These are phyloP conservation scores for Amazona guildingii DNA, from an alignment of 2,113 vertebrate species.

Conservation along the genomic window DNA sequence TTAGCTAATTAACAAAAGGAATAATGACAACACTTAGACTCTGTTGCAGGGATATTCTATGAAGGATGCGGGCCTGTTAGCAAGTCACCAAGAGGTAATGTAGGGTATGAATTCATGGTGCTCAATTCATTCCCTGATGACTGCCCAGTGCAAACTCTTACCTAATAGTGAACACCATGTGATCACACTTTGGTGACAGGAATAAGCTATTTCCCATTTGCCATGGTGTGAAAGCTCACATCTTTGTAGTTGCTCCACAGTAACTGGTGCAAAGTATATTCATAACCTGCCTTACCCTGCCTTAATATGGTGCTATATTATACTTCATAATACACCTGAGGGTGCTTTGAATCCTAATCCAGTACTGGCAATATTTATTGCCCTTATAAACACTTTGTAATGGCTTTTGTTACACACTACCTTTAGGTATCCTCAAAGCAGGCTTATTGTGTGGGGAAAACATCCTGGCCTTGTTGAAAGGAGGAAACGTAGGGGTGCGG, in stretches of 20 bases:
- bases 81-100: neutral
- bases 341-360: neutral
- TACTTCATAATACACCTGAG: neutral
- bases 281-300: neutral
- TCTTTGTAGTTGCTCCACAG: neutral
- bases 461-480: neutral
- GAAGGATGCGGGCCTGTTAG: neutral
- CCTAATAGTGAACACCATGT: fast-evolving
- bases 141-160: neutral
- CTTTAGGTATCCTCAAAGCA: neutral
- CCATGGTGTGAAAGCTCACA: neutral
- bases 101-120: neutral
- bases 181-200: neutral
- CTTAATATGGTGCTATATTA: neutral
- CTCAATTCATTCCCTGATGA: neutral
- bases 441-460: neutral
- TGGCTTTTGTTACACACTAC: neutral
- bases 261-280: neutral
- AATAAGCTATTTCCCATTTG: neutral
- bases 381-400: neutral
- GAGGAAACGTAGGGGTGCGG: neutral
- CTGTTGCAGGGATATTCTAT: neutral
- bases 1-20: neutral
- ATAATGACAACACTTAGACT: neutral
- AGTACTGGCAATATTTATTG: neutral